Evolutionary conservation across 1,140 invertebrate species (phyloP).

Genomic region (Oryctes rhinoceros): DNA sequence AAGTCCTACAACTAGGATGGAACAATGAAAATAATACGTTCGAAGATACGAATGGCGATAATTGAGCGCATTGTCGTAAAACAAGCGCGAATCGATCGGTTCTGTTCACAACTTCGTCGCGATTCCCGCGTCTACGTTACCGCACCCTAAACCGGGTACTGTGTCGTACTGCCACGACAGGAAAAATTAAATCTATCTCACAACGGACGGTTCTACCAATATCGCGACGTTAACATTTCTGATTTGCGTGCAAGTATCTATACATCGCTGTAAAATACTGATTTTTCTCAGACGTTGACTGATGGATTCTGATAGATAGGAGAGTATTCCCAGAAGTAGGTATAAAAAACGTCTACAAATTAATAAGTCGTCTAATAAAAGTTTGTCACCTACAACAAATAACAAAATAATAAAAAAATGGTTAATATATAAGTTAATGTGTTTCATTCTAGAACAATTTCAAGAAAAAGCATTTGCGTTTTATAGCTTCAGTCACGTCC

Average conservation of each 20-base stretch:
- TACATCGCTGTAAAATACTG: not conserved
- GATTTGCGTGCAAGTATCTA: not conserved
- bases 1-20: not conserved
- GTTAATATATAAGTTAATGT: too few species aligned
- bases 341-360: not conserved
- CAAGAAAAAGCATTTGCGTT: too few species aligned
- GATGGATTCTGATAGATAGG: not conserved
- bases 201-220: not conserved
- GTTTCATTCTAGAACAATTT: too few species aligned
- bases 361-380: not conserved
- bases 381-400: not conserved
- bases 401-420: too few species aligned
- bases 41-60: conserved; percentile 1
- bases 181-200: conserved; percentile 6
- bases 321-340: not conserved
- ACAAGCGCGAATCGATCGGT: conserved; percentile 27
- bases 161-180: conserved; percentile 1
- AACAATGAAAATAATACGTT: conserved; percentile 19
- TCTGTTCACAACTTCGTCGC: conserved; percentile 18
- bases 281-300: not conserved
- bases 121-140: conserved; percentile 25
- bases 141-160: conserved; percentile 16
- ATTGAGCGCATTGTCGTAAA: conserved; percentile 2
- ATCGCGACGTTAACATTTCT: not conserved
- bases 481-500: too few species aligned